phyloP scores from a whole-genome alignment of 2,797 vertebrate species.

The Tachyglossus aculeatus region DNA sequence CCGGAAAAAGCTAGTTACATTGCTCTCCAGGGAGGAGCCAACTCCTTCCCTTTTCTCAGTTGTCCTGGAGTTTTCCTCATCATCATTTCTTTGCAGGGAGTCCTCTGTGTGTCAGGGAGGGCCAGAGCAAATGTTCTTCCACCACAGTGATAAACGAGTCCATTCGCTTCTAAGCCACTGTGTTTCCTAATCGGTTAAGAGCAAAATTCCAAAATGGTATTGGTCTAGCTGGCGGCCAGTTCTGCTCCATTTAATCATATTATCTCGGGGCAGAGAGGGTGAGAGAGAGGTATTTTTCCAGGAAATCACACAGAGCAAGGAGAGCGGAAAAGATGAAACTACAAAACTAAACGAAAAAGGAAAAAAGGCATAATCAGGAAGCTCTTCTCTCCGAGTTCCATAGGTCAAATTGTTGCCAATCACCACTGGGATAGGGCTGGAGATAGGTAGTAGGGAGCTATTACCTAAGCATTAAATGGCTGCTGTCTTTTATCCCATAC shows the following conservation, averaged over 20 bases:
- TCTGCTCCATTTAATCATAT: conserved; percentile 37
- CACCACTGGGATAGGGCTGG: background rate
- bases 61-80: background rate
- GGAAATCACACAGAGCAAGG: background rate
- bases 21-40: background rate
- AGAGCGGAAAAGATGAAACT: conserved; percentile 10
- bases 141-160: conserved; percentile 31
- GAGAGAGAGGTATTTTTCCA: background rate
- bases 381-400: background rate
- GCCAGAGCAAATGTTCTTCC: background rate
- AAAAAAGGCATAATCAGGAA: background rate
- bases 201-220: conserved; percentile 22
- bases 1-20: background rate
- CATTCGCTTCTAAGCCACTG: background rate
- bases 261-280: conserved; percentile 7
- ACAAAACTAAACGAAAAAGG: background rate
- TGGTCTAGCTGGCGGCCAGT: conserved; percentile 3
- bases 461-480: too few relatives aligned
- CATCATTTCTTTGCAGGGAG: background rate
- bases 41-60: background rate
- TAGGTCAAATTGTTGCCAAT: conserved; percentile 10
- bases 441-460: conserved; percentile 36
- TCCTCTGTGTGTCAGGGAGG: background rate
- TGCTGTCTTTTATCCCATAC: too few relatives aligned
- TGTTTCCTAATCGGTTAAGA: conserved; percentile 39